Evolutionary conservation across 2,797 vertebrate species (phyloP).

Genomic region (Phyllotis vaccarum): DNA sequence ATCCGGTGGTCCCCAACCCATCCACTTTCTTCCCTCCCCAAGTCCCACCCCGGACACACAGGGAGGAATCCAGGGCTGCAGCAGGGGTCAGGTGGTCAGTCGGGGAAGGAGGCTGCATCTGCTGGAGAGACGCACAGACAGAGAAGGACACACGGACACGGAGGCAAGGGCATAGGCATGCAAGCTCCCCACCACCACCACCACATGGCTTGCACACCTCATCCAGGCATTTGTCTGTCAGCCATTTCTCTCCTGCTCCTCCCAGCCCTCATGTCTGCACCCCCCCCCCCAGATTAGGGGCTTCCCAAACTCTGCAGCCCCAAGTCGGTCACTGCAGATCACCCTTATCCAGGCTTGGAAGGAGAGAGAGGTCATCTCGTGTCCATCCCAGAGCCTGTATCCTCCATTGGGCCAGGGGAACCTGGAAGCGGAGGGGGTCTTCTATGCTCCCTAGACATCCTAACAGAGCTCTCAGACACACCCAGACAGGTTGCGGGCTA

Average conservation of each 20-base stretch:
- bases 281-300: constrained; percentile 23
- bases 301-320: background rate
- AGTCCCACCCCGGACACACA: constrained; percentile 62
- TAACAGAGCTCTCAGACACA: constrained; percentile 50
- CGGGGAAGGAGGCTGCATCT: constrained; percentile 79
- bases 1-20: background rate
- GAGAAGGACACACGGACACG: constrained; percentile 78
- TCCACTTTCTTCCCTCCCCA: background rate
- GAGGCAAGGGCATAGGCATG: constrained; percentile 76
- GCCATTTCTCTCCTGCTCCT: background rate
- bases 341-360: constrained; percentile 82
- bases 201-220: background rate
- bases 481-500: constrained; percentile 12
- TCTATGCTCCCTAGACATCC: background rate
- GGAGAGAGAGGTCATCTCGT: constrained; percentile 73
- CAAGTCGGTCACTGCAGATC: constrained; percentile 62
- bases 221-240: background rate
- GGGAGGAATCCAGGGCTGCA: constrained; percentile 85
- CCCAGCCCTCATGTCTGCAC: background rate
- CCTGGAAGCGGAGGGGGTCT: background rate
- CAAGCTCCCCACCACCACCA: background rate
- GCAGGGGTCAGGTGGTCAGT: constrained; percentile 83
- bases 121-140: constrained; percentile 81
- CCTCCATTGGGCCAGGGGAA: background rate
- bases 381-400: background rate